phyloP scores from a whole-genome alignment of 53 echinoderm and acorn worm genomes.

The Temnopleurus reevesii region DNA sequence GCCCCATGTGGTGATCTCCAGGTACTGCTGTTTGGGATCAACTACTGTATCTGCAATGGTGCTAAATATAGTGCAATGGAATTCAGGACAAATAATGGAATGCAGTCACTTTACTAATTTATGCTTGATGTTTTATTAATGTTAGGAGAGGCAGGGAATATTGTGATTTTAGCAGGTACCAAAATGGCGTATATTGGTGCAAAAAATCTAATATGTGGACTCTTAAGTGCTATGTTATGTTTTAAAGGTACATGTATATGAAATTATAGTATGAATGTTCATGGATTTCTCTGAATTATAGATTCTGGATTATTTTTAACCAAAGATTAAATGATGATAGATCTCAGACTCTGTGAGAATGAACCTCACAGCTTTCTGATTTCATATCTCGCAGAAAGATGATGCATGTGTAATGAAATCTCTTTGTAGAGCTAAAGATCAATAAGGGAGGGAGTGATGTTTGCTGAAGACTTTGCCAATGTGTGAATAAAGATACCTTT shows the following conservation, averaged over 20 bases:
- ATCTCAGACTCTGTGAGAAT: neutral
- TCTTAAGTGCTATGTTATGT: too few species aligned
- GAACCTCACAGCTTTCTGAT: neutral
- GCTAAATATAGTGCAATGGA: neutral
- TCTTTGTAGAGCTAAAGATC: neutral
- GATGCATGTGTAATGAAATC: constrained; percentile 13
- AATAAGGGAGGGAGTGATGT: constrained; percentile 13
- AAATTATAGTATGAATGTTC: too few species aligned
- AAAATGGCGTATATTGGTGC: too few species aligned
- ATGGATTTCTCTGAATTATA: too few species aligned
- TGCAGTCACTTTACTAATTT: too few species aligned
- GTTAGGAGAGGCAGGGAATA: too few species aligned
- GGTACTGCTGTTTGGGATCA: neutral
- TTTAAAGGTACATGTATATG: too few species aligned
- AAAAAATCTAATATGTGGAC: too few species aligned
- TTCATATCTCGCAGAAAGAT: neutral
- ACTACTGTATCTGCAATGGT: neutral
- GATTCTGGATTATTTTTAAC: too few species aligned
- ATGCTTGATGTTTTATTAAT: too few species aligned
- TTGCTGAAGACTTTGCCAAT: constrained; percentile 32
- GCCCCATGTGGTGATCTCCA: neutral
- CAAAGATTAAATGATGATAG: too few species aligned
- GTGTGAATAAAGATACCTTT: constrained; percentile 18
- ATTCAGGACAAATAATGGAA: neutral
- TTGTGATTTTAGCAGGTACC: too few species aligned